These are phyloP conservation scores for Erebia ligea DNA, from an alignment of 2,888 invertebrate species.

Conservation along the genomic window DNA sequence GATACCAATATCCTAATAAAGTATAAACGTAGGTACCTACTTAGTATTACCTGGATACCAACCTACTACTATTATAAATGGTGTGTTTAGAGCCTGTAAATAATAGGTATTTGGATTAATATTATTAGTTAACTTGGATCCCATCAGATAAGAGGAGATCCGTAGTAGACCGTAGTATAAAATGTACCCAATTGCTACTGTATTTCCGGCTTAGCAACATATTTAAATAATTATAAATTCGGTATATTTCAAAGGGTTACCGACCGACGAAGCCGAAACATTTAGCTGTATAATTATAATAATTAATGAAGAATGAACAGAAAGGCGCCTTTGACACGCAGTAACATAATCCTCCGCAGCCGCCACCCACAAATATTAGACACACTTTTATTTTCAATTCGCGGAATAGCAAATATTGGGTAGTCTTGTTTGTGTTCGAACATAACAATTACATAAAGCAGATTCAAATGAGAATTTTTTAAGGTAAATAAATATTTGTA, in stretches of 20 bases:
- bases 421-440: conserved; percentile 17
- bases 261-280: conserved; percentile 58
- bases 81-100: too few relatives aligned
- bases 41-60: too few relatives aligned
- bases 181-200: background rate
- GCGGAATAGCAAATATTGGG: conserved; percentile 35
- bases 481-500: too few relatives aligned
- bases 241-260: conserved; percentile 33
- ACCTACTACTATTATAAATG: too few relatives aligned
- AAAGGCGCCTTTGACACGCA: conserved; percentile 63
- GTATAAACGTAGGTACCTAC: too few relatives aligned
- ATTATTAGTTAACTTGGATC: too few relatives aligned
- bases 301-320: conserved; percentile 71
- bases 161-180: too few relatives aligned
- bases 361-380: conserved; percentile 40
- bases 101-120: too few relatives aligned
- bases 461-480: background rate
- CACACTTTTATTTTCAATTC: conserved; percentile 36
- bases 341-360: conserved; percentile 60
- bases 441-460: background rate
- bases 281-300: conserved; percentile 66
- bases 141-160: too few relatives aligned
- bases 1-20: too few relatives aligned
- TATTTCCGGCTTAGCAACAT: background rate
- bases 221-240: conserved; percentile 15